These are phyloP conservation scores for Cyanoliseus patagonus DNA, from an alignment of 2,113 vertebrate genomes.

Conservation along the genomic window DNA sequence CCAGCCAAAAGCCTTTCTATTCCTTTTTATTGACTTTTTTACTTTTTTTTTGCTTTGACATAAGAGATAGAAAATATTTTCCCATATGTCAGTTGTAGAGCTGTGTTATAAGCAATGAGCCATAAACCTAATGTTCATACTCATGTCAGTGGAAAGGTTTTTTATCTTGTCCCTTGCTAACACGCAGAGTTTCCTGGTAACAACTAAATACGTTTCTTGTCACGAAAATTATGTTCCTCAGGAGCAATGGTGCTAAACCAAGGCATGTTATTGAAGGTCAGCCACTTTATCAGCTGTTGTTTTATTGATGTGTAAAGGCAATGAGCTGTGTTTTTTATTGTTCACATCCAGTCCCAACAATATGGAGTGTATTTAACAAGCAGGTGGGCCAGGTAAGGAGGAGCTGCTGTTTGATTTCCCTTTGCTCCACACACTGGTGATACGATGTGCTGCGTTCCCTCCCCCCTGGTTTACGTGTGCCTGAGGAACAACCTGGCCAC, in stretches of 20 bases:
- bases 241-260: neutral
- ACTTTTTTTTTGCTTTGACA: neutral
- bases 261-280: neutral
- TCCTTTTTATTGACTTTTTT: neutral
- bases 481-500: neutral
- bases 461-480: neutral
- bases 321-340: neutral
- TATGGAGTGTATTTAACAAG: conserved; percentile 46
- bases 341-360: neutral
- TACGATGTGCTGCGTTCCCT: neutral
- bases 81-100: neutral
- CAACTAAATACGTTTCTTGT: neutral
- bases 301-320: neutral
- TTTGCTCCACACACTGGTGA: neutral
- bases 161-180: neutral
- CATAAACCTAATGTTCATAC: neutral
- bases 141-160: neutral
- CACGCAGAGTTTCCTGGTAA: neutral
- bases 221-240: neutral
- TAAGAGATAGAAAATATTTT: neutral
- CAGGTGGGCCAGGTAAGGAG: conserved; percentile 13
- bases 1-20: neutral
- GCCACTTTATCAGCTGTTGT: neutral
- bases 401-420: conserved; percentile 15
- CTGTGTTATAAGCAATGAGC: neutral